Conservation (phyloP, 2,797 vertebrate species). For the Alcedo atthis region DNA sequence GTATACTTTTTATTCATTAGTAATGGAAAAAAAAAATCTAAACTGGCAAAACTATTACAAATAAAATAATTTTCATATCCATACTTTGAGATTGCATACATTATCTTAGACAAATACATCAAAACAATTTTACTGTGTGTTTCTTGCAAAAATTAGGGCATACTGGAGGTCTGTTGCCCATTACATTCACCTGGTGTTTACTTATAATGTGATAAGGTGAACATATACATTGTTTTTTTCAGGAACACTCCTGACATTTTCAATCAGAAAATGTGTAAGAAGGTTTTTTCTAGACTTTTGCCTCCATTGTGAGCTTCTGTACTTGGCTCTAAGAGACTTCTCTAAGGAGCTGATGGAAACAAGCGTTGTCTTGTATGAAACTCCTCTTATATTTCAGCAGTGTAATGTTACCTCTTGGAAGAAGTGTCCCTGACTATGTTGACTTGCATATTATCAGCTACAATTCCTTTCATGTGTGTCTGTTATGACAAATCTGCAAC, state of each 20-base stretch:
- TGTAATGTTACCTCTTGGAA: neutral
- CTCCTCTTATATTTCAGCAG: neutral
- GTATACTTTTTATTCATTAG: neutral
- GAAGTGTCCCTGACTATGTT: neutral
- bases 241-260: neutral
- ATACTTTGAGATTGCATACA: neutral
- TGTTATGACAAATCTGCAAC: neutral
- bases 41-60: neutral
- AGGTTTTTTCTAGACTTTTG: neutral
- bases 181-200: neutral
- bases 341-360: neutral
- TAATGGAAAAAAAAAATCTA: neutral
- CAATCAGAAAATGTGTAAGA: neutral
- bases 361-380: neutral
- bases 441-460: neutral
- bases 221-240: fast-evolving
- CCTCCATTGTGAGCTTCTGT: neutral
- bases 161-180: neutral
- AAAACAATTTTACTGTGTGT: neutral
- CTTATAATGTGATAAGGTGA: neutral
- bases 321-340: neutral
- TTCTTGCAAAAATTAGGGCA: neutral
- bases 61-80: neutral
- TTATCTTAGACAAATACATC: neutral
- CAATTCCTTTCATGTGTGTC: neutral